Evolutionary conservation across 2,113 vertebrate genomes (phyloP).

Genomic region (Stegostoma tigrinum): DNA sequence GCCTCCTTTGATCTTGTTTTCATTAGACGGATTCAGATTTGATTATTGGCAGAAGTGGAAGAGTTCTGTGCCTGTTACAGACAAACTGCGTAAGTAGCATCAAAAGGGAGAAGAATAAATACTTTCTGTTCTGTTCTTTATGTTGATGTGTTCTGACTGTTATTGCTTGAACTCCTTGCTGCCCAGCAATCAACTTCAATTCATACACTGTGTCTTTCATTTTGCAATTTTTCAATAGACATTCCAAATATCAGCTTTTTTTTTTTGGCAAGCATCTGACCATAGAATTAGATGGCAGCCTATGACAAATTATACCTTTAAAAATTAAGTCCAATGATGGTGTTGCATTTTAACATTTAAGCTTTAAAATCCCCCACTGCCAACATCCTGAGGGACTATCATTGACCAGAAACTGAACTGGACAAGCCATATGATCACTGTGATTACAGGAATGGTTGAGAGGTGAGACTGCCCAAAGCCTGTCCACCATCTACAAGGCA

Average conservation of each 20-base stretch:
- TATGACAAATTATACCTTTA: not conserved
- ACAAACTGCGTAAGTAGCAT: constrained; percentile 75
- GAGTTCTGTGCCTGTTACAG: constrained; percentile 65
- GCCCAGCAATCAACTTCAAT: not conserved
- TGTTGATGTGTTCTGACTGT: not conserved
- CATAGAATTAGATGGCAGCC: not conserved
- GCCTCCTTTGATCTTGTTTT: constrained; percentile 81
- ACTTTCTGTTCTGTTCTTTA: not conserved
- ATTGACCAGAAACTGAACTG: no score
- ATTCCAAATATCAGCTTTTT: not conserved
- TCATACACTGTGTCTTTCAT: not conserved
- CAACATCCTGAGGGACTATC: no score
- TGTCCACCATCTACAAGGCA: no score
- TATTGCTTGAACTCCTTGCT: not conserved
- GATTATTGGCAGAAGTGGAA: constrained; percentile 71
- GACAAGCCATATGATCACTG: no score
- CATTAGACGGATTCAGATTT: constrained; percentile 86
- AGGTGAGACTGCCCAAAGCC: no score
- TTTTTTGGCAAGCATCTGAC: not conserved
- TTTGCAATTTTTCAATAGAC: not conserved
- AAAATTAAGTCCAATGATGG: not conserved
- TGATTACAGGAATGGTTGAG: no score
- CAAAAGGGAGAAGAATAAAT: not conserved
- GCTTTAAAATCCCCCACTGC: not conserved
- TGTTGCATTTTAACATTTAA: not conserved